phyloP scores from a whole-genome alignment of 35 echinoderm and acorn worm species.

The Ophiothrix spiculata region DNA sequence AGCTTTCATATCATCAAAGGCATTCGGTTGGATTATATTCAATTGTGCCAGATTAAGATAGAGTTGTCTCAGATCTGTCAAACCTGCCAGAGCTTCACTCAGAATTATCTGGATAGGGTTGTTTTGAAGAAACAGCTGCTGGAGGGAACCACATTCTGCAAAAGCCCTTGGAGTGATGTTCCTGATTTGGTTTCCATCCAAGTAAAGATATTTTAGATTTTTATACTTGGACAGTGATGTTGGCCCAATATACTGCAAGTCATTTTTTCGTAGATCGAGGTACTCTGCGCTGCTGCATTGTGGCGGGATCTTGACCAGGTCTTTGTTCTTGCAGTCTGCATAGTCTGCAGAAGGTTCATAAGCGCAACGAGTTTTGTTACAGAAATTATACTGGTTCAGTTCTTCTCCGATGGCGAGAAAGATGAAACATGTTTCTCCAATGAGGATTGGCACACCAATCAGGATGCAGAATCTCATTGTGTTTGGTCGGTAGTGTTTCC shows the following conservation, averaged over 20 bases:
- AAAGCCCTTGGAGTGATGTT: conserved; percentile 29
- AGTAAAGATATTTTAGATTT: conserved; percentile 49
- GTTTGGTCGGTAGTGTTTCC: too few relatives aligned
- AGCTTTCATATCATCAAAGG: conserved; percentile 16
- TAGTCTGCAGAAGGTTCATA: conserved; percentile 10
- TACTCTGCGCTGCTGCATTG: conserved; percentile 23
- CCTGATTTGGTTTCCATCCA: conserved; percentile 23
- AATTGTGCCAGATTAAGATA: conserved; percentile 49
- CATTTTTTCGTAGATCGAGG: conserved; percentile 51
- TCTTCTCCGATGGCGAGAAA: not conserved
- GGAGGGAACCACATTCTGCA: not conserved
- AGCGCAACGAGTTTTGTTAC: conserved; percentile 1
- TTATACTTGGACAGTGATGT: not conserved
- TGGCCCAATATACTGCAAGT: not conserved
- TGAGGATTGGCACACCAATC: too few relatives aligned
- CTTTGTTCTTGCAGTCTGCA: conserved; percentile 35
- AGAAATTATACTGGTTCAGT: not conserved
- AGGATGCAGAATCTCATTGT: too few relatives aligned
- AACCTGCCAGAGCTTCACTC: conserved; percentile 24
- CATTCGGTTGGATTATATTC: not conserved
- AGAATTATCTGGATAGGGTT: conserved; percentile 25
- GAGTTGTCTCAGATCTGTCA: conserved; percentile 8
- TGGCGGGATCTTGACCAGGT: conserved; percentile 24
- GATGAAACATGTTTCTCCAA: too few relatives aligned
- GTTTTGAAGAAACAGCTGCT: conserved; percentile 45